Evolutionary conservation across 2,797 vertebrate species (phyloP).

Genomic region (Hydrolagus colliei): DNA sequence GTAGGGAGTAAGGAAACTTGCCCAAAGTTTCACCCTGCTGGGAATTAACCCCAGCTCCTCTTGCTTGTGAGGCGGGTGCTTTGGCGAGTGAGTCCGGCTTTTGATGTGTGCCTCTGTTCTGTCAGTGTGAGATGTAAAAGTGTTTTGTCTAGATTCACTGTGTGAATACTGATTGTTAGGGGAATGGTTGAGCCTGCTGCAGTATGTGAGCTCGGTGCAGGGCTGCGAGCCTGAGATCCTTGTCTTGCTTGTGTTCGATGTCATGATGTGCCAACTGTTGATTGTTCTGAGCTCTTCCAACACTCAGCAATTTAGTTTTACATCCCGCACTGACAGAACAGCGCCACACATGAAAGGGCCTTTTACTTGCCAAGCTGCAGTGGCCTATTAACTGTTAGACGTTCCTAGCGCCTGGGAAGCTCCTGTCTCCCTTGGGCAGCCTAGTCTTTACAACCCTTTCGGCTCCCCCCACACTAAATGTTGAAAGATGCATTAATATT

Average conservation of each 20-base stretch:
- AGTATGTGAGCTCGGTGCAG: not conserved
- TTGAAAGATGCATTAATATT: no score
- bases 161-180: not conserved
- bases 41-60: no score
- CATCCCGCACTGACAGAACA: not conserved
- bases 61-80: no score
- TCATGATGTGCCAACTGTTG: not conserved
- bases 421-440: no score
- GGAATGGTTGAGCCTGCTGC: not conserved
- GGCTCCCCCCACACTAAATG: no score
- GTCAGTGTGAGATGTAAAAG: no score
- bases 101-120: no score
- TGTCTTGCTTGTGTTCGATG: not conserved
- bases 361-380: not conserved
- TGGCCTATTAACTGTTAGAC: not conserved
- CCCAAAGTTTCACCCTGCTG: no score
- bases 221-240: not conserved
- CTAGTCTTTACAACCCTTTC: no score
- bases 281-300: not conserved
- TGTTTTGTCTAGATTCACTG: not conserved
- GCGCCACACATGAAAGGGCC: not conserved
- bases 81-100: no score
- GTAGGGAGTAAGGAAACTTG: no score
- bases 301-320: not conserved
- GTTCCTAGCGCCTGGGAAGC: no score